Evolutionary conservation across 2,113 vertebrate genomes (phyloP).

Genomic region (Catharus minimus): DNA sequence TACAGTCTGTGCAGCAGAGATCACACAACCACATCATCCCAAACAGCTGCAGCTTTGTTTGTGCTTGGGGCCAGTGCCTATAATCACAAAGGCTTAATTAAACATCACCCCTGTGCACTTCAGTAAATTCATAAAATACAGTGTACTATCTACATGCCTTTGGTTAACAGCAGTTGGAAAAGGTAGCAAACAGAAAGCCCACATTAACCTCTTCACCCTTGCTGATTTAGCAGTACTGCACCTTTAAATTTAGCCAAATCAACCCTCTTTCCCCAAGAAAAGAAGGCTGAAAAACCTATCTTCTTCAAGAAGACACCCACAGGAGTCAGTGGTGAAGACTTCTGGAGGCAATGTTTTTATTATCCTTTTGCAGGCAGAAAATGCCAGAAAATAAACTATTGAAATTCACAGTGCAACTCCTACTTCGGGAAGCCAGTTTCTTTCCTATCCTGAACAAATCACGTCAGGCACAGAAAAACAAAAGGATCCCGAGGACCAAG

Average conservation of each 20-base stretch:
- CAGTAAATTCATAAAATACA: neutral
- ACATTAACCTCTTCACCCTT: neutral
- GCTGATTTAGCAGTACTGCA: neutral
- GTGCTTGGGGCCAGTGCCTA: conserved; percentile 26
- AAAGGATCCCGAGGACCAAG: neutral
- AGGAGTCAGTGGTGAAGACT: neutral
- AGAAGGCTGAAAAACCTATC: neutral
- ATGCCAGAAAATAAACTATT: neutral
- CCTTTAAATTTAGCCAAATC: neutral
- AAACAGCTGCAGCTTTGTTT: conserved; percentile 44
- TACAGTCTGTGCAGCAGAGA: neutral
- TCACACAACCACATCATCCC: neutral
- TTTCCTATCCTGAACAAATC: neutral
- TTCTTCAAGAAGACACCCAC: neutral
- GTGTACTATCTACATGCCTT: neutral
- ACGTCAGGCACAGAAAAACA: neutral
- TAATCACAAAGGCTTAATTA: conserved; percentile 25
- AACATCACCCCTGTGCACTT: neutral
- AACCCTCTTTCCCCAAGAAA: neutral
- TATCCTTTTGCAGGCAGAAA: neutral
- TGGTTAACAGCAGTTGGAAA: neutral
- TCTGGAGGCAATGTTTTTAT: neutral
- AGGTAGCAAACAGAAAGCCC: neutral
- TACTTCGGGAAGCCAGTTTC: neutral
- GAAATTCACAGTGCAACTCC: neutral